A percentile compares a stretch with the other conserved stretches of the same genome.
Evolutionary conservation across 2,113 vertebrate species (phyloP).

Genomic region (Neofelis nebulosa): DNA sequence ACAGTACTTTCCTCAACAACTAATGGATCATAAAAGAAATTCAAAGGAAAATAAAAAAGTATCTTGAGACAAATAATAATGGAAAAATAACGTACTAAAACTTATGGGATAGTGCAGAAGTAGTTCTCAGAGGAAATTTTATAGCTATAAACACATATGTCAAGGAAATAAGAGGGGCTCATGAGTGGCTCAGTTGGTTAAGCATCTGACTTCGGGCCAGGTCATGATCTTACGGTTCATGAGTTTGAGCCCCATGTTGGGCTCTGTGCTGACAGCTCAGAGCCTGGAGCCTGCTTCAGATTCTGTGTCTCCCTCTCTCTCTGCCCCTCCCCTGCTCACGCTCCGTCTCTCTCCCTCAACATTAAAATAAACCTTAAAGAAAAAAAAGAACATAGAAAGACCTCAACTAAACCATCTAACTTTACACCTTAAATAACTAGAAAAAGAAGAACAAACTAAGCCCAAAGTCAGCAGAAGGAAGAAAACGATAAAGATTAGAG

Average conservation of each 20-base stretch:
- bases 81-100: not conserved
- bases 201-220: no score
- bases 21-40: not conserved
- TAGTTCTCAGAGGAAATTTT: not conserved
- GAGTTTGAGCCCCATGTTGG: no score
- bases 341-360: no score
- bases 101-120: not conserved
- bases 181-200: no score
- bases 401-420: not conserved
- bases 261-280: no score
- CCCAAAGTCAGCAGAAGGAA: not conserved
- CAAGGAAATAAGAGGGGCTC: not conserved
- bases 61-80: conserved; percentile 29
- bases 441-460: not conserved
- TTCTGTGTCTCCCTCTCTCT: no score
- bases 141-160: not conserved
- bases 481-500: not conserved
- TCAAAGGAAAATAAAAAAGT: not conserved
- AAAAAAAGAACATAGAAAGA: not conserved
- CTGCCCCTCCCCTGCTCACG: no score
- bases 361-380: no score
- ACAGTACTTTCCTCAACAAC: not conserved
- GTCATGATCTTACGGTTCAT: no score
- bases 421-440: not conserved
- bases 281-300: no score